Evolutionary conservation across 2,888 invertebrate genomes (phyloP), one percentile per base, ranked within the genome.

Genomic region (Cepaea hortensis): DNA sequence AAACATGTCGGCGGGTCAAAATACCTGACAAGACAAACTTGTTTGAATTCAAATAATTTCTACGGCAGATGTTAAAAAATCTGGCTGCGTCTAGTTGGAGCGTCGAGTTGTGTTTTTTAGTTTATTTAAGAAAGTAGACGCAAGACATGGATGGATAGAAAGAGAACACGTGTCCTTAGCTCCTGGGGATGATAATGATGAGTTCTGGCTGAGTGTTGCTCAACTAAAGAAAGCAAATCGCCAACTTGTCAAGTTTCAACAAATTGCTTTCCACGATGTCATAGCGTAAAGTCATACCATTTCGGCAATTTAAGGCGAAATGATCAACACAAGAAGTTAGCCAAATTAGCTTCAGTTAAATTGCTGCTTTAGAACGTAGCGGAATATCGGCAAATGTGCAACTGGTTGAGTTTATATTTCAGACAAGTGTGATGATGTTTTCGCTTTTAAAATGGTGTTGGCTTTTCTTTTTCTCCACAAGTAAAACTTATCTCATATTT

Each of bases 201-300:
- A 50, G 50, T 48, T 55, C 55, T 3, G 5, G 7, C n/a, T 50
- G 55, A 61, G 61, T 55, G 55, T 55, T 77, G 55, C 77, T 55
- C 55, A 77, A 77, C 23, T 7, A n/a, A 55, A 77, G 77, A 77
- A 77, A 77, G n/a, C 77, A 77, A 77, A 77, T 77, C n/a, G 77
- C 55, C n/a, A 77, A n/a, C 20, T 55, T 7, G 55, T 55, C 23
- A 55, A 55, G n/a, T n/a, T 61, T 6, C 20, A 48, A 50, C 77
- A 77, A 77, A 11, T 77, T 77, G 9, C 55, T 23, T 77, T n/a
- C 77, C 23, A 61, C n/a, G 55, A 77, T 77, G n/a, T 77, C 9
- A n/a, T 23, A 6, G 55, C 7, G 55, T 55, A 55, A 55, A 11
- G n/a, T n/a, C 68, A 68, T 48, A 5, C 46, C 46, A 48, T 73